phyloP scores from a whole-genome alignment of 2,888 invertebrate species.

The Gortyna flavago region DNA sequence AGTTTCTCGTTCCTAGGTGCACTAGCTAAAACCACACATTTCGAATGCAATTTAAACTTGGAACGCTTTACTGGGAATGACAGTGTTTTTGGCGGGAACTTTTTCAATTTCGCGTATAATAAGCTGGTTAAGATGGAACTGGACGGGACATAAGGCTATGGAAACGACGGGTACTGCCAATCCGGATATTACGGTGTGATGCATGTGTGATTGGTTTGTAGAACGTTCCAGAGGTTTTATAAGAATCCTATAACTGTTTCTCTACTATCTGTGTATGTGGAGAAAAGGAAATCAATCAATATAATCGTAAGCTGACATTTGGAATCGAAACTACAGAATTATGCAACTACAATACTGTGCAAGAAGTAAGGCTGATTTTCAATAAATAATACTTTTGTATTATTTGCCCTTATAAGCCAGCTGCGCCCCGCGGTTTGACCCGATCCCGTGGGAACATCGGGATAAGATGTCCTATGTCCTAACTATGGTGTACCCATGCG shows the following conservation, averaged over 20 bases:
- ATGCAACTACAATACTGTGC: neutral
- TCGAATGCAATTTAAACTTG: conserved; percentile 58
- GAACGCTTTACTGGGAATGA: conserved; percentile 42
- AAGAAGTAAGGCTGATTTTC: neutral
- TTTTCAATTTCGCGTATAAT: conserved; percentile 53
- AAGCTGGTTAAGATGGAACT: conserved; percentile 45
- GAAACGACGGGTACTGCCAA: conserved; percentile 17
- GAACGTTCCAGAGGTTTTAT: neutral
- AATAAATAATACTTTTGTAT: neutral
- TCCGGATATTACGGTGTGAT: conserved; percentile 48
- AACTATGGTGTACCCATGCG: neutral
- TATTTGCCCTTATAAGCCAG: neutral
- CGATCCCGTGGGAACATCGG: neutral
- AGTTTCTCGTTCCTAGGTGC: conserved; percentile 17
- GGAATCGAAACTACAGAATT: conserved; percentile 1
- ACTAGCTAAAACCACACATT: conserved; percentile 31
- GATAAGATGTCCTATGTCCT: neutral
- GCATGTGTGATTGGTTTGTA: conserved; percentile 27
- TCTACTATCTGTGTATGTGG: neutral
- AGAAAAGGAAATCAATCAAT: conserved; percentile 9
- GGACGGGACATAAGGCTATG: conserved; percentile 11
- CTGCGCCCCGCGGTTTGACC: too few species aligned
- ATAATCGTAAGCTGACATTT: conserved; percentile 16
- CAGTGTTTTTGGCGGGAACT: conserved; percentile 52
- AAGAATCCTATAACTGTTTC: neutral